These are phyloP conservation scores for Drosophila dunni DNA, from an alignment of 1,140 invertebrate species.

Conservation along the genomic window DNA sequence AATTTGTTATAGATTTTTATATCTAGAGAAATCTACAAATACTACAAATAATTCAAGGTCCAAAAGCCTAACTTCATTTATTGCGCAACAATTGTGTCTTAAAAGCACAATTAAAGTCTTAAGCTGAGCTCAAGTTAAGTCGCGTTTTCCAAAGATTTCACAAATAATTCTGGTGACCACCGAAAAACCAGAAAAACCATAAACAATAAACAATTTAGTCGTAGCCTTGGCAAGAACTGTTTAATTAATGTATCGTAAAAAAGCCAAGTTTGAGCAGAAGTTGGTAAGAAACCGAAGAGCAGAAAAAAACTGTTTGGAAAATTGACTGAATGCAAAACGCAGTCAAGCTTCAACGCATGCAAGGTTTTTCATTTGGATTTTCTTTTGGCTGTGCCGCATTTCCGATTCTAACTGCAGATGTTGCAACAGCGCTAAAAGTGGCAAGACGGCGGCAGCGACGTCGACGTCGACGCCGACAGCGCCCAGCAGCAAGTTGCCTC, in stretches of 20 bases:
- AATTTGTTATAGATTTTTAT: neutral
- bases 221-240: conserved; percentile 19
- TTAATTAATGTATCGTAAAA: conserved; percentile 71
- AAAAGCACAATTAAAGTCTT: conserved; percentile 22
- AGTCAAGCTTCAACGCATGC: conserved; percentile 78
- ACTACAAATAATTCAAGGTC: conserved; percentile 17
- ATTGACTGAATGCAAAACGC: conserved; percentile 61
- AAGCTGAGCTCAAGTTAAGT: neutral
- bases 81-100: conserved; percentile 25
- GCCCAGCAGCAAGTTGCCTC: conserved; percentile 67
- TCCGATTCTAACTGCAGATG: conserved; percentile 78
- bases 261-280: conserved; percentile 20
- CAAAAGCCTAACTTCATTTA: neutral
- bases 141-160: neutral
- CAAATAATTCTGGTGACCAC: conserved; percentile 37
- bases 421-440: conserved; percentile 65
- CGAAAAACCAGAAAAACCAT: neutral
- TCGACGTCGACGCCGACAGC: conserved; percentile 34
- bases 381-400: conserved; percentile 42
- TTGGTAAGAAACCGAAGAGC: conserved; percentile 19
- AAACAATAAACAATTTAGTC: conserved; percentile 7
- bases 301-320: conserved; percentile 31
- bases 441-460: neutral
- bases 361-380: conserved; percentile 45
- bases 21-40: neutral